A percentile compares a stretch with the other conserved stretches of the same genome.
Conservation (phyloP, 1,140 invertebrate genomes). For the Ceratitis capitata region DNA sequence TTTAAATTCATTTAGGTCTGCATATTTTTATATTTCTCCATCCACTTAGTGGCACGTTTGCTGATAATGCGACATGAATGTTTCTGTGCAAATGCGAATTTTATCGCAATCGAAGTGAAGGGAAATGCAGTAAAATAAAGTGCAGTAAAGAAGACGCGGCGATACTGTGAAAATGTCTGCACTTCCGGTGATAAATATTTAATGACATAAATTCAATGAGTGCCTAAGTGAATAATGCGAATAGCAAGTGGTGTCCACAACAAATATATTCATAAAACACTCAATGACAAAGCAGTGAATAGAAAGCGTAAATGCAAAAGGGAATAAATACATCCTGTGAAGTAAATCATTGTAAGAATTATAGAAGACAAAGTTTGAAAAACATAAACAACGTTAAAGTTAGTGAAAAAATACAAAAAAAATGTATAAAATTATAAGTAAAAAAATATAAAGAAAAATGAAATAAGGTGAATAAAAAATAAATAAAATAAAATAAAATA, state of each 20-base stretch:
- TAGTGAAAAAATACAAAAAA: not conserved
- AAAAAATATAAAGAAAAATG: no score
- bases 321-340: not conserved
- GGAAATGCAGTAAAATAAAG: not conserved
- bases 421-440: not conserved
- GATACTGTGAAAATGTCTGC: not conserved
- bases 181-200: conserved; percentile 32
- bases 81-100: not conserved
- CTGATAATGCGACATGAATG: not conserved
- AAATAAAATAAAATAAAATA: not conserved
- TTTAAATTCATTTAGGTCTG: not conserved
- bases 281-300: not conserved
- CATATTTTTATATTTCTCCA: not conserved
- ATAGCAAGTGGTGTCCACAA: not conserved
- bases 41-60: not conserved
- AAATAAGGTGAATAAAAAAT: not conserved
- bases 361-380: no score
- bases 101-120: not conserved
- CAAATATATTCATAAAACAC: not conserved
- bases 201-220: conserved; percentile 8
- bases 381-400: not conserved
- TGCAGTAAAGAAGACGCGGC: conserved; percentile 1
- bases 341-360: not conserved
- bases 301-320: not conserved
- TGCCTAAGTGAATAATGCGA: not conserved